Conservation (phyloP, 1,140 invertebrate species). For the Leptinotarsa texana region DNA sequence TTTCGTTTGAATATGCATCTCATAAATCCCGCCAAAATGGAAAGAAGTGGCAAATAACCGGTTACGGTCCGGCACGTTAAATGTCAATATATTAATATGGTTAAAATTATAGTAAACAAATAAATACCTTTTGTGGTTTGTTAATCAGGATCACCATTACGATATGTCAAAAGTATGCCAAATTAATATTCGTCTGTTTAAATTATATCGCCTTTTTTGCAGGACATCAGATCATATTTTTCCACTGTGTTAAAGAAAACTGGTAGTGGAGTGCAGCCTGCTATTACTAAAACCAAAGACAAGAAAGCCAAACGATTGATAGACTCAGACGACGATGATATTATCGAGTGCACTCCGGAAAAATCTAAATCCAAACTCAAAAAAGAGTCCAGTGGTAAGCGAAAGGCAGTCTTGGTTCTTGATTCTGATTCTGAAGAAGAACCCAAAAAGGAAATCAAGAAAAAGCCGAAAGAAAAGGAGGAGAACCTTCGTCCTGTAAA, state of each 20-base stretch:
- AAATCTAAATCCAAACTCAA: constrained; percentile 30
- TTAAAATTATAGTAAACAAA: too few relatives aligned
- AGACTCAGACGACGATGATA: constrained; percentile 48
- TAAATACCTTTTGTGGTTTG: too few relatives aligned
- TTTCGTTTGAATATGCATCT: too few relatives aligned
- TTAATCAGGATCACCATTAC: not conserved
- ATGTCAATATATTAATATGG: too few relatives aligned
- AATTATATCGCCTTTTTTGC: constrained; percentile 36
- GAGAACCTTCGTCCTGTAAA: constrained; percentile 45
- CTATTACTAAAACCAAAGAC: constrained; percentile 19
- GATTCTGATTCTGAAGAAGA: constrained; percentile 56
- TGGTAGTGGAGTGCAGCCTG: constrained; percentile 4
- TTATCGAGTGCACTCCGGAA: constrained; percentile 46
- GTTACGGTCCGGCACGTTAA: too few relatives aligned
- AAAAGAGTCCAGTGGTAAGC: constrained; percentile 36
- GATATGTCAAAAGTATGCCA: not conserved
- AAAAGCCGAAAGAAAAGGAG: constrained; percentile 27
- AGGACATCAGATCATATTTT: constrained; percentile 62
- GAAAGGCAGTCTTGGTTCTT: constrained; percentile 38
- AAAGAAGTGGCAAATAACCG: too few relatives aligned
- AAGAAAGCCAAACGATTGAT: constrained; percentile 34
- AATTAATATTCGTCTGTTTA: not conserved
- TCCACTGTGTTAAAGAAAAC: constrained; percentile 46
- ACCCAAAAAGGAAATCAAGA: constrained; percentile 28
- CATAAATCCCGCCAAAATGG: too few relatives aligned